phyloP scores from a whole-genome alignment of 1,140 invertebrate genomes.

The Metaphire vulgaris region DNA sequence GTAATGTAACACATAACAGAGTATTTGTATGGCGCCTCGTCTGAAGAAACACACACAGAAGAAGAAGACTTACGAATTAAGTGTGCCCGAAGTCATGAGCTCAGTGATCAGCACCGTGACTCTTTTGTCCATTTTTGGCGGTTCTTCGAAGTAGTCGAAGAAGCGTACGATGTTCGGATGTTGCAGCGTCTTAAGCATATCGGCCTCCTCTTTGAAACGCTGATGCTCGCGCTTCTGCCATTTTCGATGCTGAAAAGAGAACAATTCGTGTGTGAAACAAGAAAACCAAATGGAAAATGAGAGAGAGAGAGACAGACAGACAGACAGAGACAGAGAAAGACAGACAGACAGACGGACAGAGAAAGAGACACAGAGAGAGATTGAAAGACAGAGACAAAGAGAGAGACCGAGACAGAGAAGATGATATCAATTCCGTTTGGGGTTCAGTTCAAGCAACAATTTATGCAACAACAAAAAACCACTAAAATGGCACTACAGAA shows the following conservation, averaged over 20 bases:
- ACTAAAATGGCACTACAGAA: too few relatives aligned
- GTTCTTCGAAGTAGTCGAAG: slow-evolving; percentile 98
- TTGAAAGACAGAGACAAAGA: neutral
- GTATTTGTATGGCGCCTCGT: too few relatives aligned
- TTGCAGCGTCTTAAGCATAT: slow-evolving; percentile 99
- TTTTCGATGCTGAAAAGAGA: slow-evolving; percentile 53
- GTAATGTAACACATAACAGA: too few relatives aligned
- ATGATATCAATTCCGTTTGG: neutral
- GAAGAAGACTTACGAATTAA: slow-evolving; percentile 76
- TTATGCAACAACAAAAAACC: neutral
- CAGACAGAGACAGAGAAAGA: neutral
- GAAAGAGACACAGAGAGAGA: neutral
- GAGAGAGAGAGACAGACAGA: neutral
- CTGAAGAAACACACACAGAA: too few relatives aligned
- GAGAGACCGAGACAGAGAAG: neutral
- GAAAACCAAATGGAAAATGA: neutral
- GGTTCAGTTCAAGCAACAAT: neutral
- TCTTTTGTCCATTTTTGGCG: slow-evolving; percentile 70
- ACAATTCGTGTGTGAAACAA: neutral
- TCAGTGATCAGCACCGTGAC: slow-evolving; percentile 98
- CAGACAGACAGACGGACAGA: neutral
- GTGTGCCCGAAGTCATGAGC: slow-evolving; percentile 96
- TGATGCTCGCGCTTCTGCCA: slow-evolving; percentile 70
- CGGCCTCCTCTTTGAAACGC: slow-evolving; percentile 94
- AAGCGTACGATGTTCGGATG: slow-evolving; percentile 99